These are phyloP conservation scores for Schizothorax lantsangensis DNA, from an alignment of 2,797 vertebrate species.

Conservation along the genomic window DNA sequence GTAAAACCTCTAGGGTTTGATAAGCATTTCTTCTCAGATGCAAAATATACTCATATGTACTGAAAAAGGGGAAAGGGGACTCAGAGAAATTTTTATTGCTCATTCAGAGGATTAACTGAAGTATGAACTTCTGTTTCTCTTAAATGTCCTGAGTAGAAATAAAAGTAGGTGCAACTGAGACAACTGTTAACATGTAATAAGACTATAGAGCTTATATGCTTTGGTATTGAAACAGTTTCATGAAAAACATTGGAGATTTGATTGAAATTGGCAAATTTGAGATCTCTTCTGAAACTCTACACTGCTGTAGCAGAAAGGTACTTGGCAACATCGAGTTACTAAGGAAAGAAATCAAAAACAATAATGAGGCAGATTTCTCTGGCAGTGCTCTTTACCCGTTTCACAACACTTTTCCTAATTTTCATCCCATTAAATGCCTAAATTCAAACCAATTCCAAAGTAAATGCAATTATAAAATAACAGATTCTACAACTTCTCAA, in stretches of 20 bases:
- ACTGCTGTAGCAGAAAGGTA: neutral
- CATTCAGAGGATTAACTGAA: neutral
- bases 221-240: neutral
- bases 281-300: neutral
- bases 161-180: neutral
- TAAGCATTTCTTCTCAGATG: conserved; percentile 20
- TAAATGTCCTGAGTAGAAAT: neutral
- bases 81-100: neutral
- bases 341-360: neutral
- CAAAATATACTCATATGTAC: neutral
- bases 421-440: too few relatives aligned
- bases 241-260: neutral
- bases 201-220: neutral
- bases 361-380: neutral
- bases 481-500: neutral
- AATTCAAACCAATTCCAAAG: neutral
- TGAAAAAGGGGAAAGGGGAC: neutral
- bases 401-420: neutral
- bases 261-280: neutral
- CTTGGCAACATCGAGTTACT: neutral
- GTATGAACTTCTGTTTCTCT: conserved; percentile 7
- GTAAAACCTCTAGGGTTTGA: conserved; percentile 61
- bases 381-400: neutral
- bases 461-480: neutral
- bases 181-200: neutral